Conservation (phyloP, 2,113 vertebrate genomes). For the Ia io region DNA sequence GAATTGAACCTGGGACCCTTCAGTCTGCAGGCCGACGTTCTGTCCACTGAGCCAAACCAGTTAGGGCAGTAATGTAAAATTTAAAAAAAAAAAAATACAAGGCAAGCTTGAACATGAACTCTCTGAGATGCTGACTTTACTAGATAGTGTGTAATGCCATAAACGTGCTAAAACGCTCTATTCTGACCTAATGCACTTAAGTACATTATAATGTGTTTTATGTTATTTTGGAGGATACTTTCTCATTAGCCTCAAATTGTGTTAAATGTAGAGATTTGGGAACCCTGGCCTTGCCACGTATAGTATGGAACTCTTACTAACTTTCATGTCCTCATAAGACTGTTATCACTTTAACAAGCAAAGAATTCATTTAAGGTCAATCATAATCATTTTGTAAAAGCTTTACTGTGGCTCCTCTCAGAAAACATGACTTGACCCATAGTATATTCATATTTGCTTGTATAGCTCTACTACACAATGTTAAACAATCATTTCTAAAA, state of each 20-base stretch:
- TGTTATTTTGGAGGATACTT: background rate
- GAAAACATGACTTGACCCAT: background rate
- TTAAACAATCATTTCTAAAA: slow-evolving; percentile 4
- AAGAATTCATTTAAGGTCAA: background rate
- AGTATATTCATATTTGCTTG: background rate
- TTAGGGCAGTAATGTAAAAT: too few species aligned
- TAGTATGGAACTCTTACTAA: background rate
- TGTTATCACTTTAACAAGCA: background rate
- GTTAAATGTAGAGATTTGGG: slow-evolving; percentile 1
- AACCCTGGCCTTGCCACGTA: background rate
- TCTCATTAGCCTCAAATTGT: background rate
- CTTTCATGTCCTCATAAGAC: background rate
- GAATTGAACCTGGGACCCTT: too few species aligned
- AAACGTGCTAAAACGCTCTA: background rate
- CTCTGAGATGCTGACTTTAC: background rate
- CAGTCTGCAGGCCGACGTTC: too few species aligned
- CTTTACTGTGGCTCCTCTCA: background rate
- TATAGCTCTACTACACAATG: background rate
- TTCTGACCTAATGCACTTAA: background rate
- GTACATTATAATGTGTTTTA: background rate
- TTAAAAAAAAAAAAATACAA: background rate
- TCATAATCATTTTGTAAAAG: background rate
- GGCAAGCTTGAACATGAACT: slow-evolving; percentile 4
- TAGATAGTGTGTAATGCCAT: background rate
- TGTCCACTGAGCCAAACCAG: too few species aligned